Conservation (phyloP, 1,140 invertebrate genomes). For the Globodera ellingtonae region DNA sequence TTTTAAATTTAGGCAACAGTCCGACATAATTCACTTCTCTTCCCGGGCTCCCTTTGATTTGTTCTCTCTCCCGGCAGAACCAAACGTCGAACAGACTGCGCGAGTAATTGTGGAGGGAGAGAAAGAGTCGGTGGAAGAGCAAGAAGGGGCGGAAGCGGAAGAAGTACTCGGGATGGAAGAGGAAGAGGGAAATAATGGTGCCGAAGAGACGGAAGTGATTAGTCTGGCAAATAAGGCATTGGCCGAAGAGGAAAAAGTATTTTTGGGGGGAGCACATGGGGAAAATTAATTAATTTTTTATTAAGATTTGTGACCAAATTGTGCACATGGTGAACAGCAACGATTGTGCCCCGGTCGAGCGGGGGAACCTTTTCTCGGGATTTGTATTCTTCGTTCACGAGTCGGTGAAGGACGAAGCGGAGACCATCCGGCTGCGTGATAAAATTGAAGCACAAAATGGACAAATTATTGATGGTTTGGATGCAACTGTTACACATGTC, state of each 20-base stretch:
- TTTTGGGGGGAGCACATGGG: not conserved
- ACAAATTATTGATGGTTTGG: conserved; percentile 15
- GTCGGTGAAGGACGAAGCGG: not conserved
- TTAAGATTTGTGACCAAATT: conserved; percentile 14
- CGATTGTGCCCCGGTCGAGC: conserved; percentile 10
- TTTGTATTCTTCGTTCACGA: conserved; percentile 30
- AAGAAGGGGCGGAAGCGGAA: conserved; percentile 6
- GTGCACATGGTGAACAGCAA: not conserved
- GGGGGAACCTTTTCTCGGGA: conserved; percentile 24
- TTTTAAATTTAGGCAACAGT: conserved; percentile 36
- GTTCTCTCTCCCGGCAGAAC: conserved; percentile 21
- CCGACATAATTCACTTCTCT: conserved; percentile 34
- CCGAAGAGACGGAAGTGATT: conserved; percentile 10
- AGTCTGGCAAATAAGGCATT: not conserved
- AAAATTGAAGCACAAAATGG: conserved; percentile 44
- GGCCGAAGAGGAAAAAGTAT: not conserved
- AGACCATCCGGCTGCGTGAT: conserved; percentile 8
- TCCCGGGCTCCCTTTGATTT: conserved; percentile 30
- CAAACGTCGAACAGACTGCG: conserved; percentile 3
- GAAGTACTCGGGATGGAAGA: conserved; percentile 5
- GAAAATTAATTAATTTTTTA: not conserved
- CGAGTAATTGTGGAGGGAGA: not conserved
- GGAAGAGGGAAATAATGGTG: conserved; percentile 8
- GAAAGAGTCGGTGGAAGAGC: conserved; percentile 5
- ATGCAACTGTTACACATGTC: conserved; percentile 41